Base-by-base conservation (phyloP, 1,140 invertebrate genomes). In the Danaus plexippus region DNA sequence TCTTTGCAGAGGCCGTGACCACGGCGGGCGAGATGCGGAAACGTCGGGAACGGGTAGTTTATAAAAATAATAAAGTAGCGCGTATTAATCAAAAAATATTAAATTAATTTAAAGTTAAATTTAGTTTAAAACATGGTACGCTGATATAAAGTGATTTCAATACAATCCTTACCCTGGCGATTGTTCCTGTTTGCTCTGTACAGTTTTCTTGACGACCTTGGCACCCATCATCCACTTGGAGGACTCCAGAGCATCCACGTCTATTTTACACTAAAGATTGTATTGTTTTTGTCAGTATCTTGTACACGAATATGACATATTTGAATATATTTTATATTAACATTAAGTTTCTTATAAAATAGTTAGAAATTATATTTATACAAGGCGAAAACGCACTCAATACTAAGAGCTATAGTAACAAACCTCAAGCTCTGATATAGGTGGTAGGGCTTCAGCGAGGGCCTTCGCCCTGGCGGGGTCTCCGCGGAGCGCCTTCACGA, bases 211-310 rank as follows among this genome's bases (percentile, higher is more conserved):
- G 2, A 94, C 91, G 50, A 94, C 92, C 83, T 96, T 97, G 0
- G 93, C 91, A 15, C 94, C 94, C 86, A 96, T 92, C 59, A 95
- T 92, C 92, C 94, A 96, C 73, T 95, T 96, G 6, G 94, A 92
- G 1, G 92, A 91, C 78, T 97, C 96, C n/a, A 97, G 78, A 6
- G 90, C 89, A 69, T 96, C 94, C n/a, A 96, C 92, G 82, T 97
- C 95, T 0, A 94, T 91, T 22, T 88, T 90, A 45, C 89, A 69
- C 87, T 88, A 57, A 67, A 75, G 62, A 47, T 15, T n/a, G 43
- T 51, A 56, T 11, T 13, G 32, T 13, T 22, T 43, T 18, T n/a
- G 15, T 15, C 3, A 1, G 15, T 15, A 15, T 15, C 1, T 1
- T 15, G 1, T 32, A 32, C 7, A 32, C 7, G 5, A 32, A 32